Evolutionary conservation across 2,113 vertebrate species (phyloP).

Genomic region (Podilymbus podiceps): DNA sequence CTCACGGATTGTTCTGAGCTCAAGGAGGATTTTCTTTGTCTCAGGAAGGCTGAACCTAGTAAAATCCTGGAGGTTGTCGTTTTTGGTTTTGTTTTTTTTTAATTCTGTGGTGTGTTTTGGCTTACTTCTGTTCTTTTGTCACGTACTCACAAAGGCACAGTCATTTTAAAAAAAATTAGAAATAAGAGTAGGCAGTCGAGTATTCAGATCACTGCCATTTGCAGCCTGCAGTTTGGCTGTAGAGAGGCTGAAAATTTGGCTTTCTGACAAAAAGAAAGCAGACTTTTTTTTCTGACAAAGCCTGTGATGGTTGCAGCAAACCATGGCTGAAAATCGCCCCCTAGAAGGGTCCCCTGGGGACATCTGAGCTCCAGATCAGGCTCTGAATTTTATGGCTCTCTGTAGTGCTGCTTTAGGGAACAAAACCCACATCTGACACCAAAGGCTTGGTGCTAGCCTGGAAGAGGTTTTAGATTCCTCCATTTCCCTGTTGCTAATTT

Average conservation of each 20-base stretch:
- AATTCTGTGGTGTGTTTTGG: not conserved
- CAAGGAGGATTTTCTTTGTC: not conserved
- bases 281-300: not conserved
- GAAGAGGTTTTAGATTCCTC: not conserved
- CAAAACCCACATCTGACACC: not conserved
- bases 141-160: fast-evolving
- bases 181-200: not conserved
- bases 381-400: not conserved
- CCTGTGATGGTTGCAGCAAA: not conserved
- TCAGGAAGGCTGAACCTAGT: not conserved
- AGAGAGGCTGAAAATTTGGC: not conserved
- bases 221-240: not conserved
- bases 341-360: not conserved
- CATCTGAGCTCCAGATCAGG: not conserved
- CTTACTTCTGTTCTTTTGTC: not conserved
- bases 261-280: not conserved
- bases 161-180: not conserved
- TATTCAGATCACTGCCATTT: not conserved
- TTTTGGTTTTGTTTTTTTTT: not conserved
- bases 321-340: fast-evolving
- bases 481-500: not conserved
- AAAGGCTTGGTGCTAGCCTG: not conserved
- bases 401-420: not conserved
- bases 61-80: not conserved
- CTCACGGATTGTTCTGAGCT: not conserved